Evolutionary conservation across 2,113 vertebrate genomes (phyloP).

Genomic region (Hiodon alosoides): DNA sequence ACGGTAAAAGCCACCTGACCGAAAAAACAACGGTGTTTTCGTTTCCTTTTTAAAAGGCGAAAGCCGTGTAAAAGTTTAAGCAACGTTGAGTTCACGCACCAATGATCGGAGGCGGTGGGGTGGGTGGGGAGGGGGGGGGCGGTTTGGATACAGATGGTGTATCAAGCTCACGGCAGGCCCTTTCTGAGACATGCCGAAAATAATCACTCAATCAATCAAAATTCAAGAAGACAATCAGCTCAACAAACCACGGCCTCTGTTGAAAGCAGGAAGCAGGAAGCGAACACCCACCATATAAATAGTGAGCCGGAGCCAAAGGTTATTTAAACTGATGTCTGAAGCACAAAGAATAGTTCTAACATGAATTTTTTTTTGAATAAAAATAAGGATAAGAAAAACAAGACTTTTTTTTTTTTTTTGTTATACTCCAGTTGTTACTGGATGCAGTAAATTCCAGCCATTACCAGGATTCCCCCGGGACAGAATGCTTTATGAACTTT

Average conservation of each 20-base stretch:
- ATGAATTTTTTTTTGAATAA: constrained; percentile 1
- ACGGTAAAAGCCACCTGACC: too few species aligned
- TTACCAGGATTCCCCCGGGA: constrained; percentile 71
- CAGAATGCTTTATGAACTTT: constrained; percentile 72
- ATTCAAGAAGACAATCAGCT: constrained; percentile 54
- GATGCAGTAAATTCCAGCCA: constrained; percentile 67
- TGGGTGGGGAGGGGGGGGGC: not conserved
- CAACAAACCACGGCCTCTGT: constrained; percentile 41
- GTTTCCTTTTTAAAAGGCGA: too few species aligned
- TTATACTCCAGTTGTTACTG: constrained; percentile 50
- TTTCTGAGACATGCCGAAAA: not conserved
- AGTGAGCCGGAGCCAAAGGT: not conserved
- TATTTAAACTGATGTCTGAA: not conserved
- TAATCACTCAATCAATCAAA: constrained; percentile 41
- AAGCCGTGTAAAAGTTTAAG: too few species aligned
- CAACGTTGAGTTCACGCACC: too few species aligned
- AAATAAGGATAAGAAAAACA: constrained; percentile 35
- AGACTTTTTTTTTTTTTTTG: constrained; percentile 18
- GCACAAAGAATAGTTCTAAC: constrained; percentile 1
- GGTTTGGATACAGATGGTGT: not conserved
- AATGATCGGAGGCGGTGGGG: too few species aligned
- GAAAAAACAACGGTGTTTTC: too few species aligned
- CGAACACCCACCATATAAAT: constrained; percentile 26
- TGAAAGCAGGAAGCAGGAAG: constrained; percentile 51
- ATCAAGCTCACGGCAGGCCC: not conserved